Evolutionary conservation across 2,888 invertebrate genomes (phyloP), one percentile per base, ranked within the genome.

Genomic region (Sturmia bella): DNA sequence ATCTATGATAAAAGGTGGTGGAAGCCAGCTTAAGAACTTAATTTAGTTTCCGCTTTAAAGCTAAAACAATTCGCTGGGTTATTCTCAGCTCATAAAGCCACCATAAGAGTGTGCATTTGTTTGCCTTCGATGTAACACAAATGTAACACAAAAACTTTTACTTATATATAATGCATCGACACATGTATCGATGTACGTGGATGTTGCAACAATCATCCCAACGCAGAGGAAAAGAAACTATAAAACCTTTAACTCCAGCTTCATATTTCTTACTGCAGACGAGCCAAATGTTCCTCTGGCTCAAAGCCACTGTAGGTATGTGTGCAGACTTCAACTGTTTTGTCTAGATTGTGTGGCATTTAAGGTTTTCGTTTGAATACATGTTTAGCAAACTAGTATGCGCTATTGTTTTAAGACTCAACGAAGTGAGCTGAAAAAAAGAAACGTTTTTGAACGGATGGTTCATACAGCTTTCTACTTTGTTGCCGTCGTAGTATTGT

Each of bases 261-360:
- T 54, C 66, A 24, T 41, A 66, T 21, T 7, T 9, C 39, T 37
- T 39, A 6, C 4, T 2, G 41, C 7, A 19, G 21, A 17, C 12
- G 3, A 45, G 39, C 32, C 0, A 13, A 11, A 57, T 32, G 19
- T 9, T 37, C 32, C 13, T 68, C 9, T 43, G 56, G 54, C 64
- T 7, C 15, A 21, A 7, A 12, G 57, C 17, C 32, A 45, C 27
- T 32, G 32, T 7, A 32, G 5, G 32, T 56, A 54, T 63, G 69
- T 45, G 61, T 7, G 68, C 70, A n/a, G 32, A 19, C 72, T 48
- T 56, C 54, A 68, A 74, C 63, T 80, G 68, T 69, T 68, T 59
- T 66, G 73, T 79, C 61, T 74, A 50, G 73, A 59, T 80, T 68
- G 56, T 68, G 56, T 74, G 68, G 80, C 70, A 80, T 80, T 80